Conservation (phyloP, 2,797 vertebrate genomes). For the Eupleurogrammus muticus region DNA sequence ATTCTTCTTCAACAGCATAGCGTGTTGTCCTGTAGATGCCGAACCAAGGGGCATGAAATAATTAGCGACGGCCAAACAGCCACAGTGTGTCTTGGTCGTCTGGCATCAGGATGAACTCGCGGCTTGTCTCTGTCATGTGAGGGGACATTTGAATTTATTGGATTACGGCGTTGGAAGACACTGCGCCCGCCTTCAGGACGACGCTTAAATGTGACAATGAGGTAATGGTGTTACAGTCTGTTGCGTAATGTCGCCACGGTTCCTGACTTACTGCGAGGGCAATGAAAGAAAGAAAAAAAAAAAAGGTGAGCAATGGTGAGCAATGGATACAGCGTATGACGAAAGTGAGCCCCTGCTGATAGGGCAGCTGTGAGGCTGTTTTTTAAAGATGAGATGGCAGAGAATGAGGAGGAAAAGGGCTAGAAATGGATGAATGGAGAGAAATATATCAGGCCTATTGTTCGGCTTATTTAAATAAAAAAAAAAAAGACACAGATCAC, state of each 20-base stretch:
- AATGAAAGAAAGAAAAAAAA: constrained; percentile 56
- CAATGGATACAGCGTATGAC: constrained; percentile 81
- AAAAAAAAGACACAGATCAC: constrained; percentile 81
- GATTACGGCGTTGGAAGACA: constrained; percentile 47
- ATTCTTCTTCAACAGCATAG: constrained; percentile 84
- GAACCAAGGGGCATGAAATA: constrained; percentile 99
- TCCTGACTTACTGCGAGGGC: constrained; percentile 64
- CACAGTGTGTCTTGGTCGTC: constrained; percentile 79
- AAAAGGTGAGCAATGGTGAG: constrained; percentile 76
- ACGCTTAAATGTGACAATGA: constrained; percentile 68
- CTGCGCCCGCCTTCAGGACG: constrained; percentile 29
- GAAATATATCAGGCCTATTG: constrained; percentile 83
- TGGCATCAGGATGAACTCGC: constrained; percentile 64
- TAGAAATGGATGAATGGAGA: constrained; percentile 62
- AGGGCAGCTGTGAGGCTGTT: constrained; percentile 86
- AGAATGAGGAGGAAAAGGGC: constrained; percentile 44
- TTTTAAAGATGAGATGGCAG: constrained; percentile 63
- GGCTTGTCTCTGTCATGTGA: constrained; percentile 35
- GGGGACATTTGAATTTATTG: constrained; percentile 51
- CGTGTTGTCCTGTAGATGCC: constrained; percentile 86
- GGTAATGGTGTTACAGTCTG: constrained; percentile 76
- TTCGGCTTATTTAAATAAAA: constrained; percentile 84
- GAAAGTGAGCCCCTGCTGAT: constrained; percentile 85
- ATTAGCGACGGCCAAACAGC: constrained; percentile 96
- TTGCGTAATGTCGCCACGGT: constrained; percentile 75